Evolutionary conservation across 2,888 invertebrate species (phyloP), one percentile per base, ranked within the genome.

Genomic region (Spialia ferax): DNA sequence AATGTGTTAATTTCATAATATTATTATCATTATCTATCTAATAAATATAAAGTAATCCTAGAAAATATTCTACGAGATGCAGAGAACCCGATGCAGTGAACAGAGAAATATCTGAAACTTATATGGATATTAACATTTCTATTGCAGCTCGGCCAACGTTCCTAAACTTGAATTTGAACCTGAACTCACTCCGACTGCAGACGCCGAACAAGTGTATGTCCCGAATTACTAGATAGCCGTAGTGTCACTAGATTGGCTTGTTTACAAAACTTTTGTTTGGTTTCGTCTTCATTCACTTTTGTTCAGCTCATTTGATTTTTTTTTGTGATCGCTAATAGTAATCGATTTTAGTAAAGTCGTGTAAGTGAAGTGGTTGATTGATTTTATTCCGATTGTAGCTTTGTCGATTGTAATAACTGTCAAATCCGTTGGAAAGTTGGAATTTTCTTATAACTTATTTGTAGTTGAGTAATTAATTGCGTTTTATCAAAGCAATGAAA

Each of bases 91-190:
- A 35, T 35, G 23, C 2, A 35, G 54, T 42, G 52, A 66, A 52
- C 11, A 29, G 8, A 52, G 32, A 55, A 45, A 23, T 60, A 45
- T 61, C 6, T 63, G 20, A 71, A 78, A 85, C 77, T 89, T 79
- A 87, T 79, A 75, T 76, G 76, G 73, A 74, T 69, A 76, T 81
- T 83, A 82, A 85, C 77, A 75, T 92, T 89, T 93, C 83, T 90
- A 94, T 96, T 97, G 95, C 98, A 99, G 99, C 99, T 94, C 97
- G 99, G 86, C 99, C 99, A 89, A 99, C 98, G 92, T 99, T 98
- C 96, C 97, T 99, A 95, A 99, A 98, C 96, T 97, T 99, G 95
- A 98, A 97, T 95, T 95, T 98, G 95, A 98, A 97, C 95, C 96
- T 97, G 94, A 98, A 98, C 95, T 96, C 97, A 85, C 95, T 97